A percentile compares a stretch with the other conserved stretches of the same genome.
phyloP scores from a whole-genome alignment of 2,113 vertebrate genomes.

The Pholis gunnellus region DNA sequence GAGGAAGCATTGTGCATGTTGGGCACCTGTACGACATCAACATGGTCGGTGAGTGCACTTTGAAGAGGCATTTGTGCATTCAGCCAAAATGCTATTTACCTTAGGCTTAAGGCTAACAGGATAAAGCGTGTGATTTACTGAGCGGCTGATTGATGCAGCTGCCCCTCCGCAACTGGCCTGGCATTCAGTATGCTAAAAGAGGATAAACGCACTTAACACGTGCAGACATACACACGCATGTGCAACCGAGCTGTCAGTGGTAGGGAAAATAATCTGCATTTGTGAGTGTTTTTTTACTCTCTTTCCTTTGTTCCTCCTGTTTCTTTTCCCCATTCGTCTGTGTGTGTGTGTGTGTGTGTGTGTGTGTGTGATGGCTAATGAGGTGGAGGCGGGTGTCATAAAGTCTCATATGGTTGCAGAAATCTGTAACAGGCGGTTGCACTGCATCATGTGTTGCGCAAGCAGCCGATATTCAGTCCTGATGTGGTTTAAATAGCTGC shows the following conservation, averaged over 20 bases:
- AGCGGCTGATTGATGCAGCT: slow-evolving; percentile 4
- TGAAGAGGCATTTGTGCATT: slow-evolving; percentile 10
- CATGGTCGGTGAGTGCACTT: background rate
- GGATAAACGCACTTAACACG: background rate
- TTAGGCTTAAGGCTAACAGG: background rate
- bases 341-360: slow-evolving; percentile 1
- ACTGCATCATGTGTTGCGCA: slow-evolving; percentile 33
- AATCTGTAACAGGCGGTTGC: slow-evolving; percentile 15
- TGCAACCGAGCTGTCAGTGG: background rate
- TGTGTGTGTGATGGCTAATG: slow-evolving; percentile 22
- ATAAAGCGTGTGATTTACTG: background rate
- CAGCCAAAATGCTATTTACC: slow-evolving; percentile 24
- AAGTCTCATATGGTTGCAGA: slow-evolving; percentile 7
- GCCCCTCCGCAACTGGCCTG: background rate
- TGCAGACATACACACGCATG: background rate
- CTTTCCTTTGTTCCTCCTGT: background rate
- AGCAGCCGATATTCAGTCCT: slow-evolving; percentile 25
- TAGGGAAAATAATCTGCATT: background rate
- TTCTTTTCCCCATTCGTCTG: background rate
- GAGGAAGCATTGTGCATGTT: slow-evolving; percentile 38
- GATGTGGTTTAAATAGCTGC: slow-evolving; percentile 26
- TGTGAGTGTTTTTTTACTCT: background rate
- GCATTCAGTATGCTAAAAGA: background rate
- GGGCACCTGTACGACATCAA: slow-evolving; percentile 17
- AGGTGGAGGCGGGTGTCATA: background rate